phyloP scores from a whole-genome alignment of 2,113 vertebrate species.

The Agapornis roseicollis region DNA sequence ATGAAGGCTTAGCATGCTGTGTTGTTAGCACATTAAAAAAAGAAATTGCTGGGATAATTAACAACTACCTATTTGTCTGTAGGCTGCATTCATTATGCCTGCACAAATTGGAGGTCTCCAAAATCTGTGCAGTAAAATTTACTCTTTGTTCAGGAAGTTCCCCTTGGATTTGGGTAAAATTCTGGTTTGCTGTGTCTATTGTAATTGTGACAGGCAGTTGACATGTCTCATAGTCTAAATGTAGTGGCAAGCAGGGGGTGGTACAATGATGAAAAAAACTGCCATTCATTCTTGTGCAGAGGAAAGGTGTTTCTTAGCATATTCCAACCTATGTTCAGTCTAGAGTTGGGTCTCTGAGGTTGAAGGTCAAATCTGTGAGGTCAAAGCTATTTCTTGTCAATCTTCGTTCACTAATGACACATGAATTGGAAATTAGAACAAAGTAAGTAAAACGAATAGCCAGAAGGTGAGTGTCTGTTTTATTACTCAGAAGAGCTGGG shows the following conservation, averaged over 20 bases:
- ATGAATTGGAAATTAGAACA: constrained; percentile 87
- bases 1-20: constrained; percentile 74
- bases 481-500: constrained; percentile 88
- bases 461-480: constrained; percentile 90
- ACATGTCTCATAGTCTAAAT: constrained; percentile 85
- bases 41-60: constrained; percentile 86
- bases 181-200: constrained; percentile 84
- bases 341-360: constrained; percentile 83
- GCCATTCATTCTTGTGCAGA: constrained; percentile 85
- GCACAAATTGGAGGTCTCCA: constrained; percentile 84
- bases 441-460: constrained; percentile 86
- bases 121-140: constrained; percentile 87
- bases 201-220: constrained; percentile 86
- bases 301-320: constrained; percentile 86
- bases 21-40: constrained; percentile 83
- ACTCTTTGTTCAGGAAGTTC: constrained; percentile 86
- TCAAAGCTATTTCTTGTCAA: constrained; percentile 87
- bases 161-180: constrained; percentile 84
- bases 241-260: constrained; percentile 83
- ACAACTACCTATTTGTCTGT: constrained; percentile 86
- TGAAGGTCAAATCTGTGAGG: constrained; percentile 87
- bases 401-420: constrained; percentile 87
- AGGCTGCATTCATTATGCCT: constrained; percentile 82
- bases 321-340: constrained; percentile 84
- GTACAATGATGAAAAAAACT: constrained; percentile 81